Conservation (phyloP, 2,888 invertebrate genomes). For the Rotaria magnacalcarata region DNA sequence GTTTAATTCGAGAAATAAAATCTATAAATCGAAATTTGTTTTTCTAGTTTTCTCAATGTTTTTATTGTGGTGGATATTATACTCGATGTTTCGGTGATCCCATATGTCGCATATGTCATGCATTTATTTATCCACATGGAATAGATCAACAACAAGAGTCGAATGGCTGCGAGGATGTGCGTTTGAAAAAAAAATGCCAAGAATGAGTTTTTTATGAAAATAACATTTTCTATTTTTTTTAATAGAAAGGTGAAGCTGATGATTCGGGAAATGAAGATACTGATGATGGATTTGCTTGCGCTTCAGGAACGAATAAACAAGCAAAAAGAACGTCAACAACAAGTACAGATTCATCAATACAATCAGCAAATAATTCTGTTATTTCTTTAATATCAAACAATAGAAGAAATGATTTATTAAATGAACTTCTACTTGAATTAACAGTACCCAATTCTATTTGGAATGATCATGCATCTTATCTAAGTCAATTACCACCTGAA, state of each 20-base stretch:
- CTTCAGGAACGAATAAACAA: constrained; percentile 50
- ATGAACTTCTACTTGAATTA: constrained; percentile 57
- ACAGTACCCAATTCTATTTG: neutral
- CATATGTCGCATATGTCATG: constrained; percentile 82
- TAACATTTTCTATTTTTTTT: constrained; percentile 37
- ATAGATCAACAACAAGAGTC: constrained; percentile 48
- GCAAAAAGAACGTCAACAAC: constrained; percentile 46
- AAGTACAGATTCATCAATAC: constrained; percentile 46
- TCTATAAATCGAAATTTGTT: neutral
- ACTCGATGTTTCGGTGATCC: constrained; percentile 84
- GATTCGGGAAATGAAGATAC: constrained; percentile 93
- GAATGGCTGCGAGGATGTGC: neutral
- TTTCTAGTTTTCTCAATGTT: constrained; percentile 62
- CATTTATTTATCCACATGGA: constrained; percentile 81
- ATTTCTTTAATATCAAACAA: constrained; percentile 47
- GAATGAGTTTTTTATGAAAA: too few relatives aligned
- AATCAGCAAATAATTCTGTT: constrained; percentile 48
- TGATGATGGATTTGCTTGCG: constrained; percentile 64
- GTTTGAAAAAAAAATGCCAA: neutral
- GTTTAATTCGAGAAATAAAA: neutral
- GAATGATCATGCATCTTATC: neutral
- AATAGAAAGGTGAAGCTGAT: constrained; percentile 74
- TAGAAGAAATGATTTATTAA: constrained; percentile 66
- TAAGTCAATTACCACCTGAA: constrained; percentile 4
- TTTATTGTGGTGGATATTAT: constrained; percentile 82